These are phyloP conservation scores for Adelges cooleyi DNA, from an alignment of 1,140 invertebrate species.

Conservation along the genomic window DNA sequence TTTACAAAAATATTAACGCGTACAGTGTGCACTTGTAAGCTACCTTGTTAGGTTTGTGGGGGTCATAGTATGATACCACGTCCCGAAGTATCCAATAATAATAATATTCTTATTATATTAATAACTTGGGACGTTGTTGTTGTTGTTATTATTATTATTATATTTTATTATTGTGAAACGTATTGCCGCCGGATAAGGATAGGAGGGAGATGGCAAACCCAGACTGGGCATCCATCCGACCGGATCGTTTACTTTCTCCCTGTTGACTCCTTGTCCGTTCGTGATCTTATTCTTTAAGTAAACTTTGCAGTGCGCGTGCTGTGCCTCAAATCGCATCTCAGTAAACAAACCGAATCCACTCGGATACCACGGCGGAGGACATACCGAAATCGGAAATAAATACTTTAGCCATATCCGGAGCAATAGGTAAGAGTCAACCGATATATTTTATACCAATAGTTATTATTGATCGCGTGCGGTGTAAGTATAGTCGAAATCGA, in stretches of 20 bases:
- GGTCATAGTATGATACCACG: too few relatives aligned
- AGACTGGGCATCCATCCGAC: slow-evolving; percentile 3
- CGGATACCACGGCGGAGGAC: background rate
- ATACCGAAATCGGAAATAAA: background rate
- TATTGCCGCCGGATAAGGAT: background rate
- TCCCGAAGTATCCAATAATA: too few relatives aligned
- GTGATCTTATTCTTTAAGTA: background rate
- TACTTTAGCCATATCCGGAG: too few relatives aligned
- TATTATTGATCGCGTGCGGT: too few relatives aligned
- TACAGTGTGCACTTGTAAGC: too few relatives aligned
- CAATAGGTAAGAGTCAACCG: background rate
- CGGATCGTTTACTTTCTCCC: slow-evolving; percentile 19
- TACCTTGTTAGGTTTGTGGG: too few relatives aligned
- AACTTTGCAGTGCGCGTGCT: background rate
- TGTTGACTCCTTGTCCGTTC: background rate
- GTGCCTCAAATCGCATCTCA: background rate
- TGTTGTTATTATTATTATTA: background rate
- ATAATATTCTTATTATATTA: too few relatives aligned
- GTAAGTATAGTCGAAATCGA: too few relatives aligned
- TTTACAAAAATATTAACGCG: too few relatives aligned
- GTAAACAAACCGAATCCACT: background rate
- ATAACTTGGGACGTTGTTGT: too few relatives aligned
- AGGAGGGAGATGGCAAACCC: background rate
- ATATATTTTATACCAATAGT: background rate
- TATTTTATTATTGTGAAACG: background rate